A percentile compares a stretch with the other conserved stretches of the same genome.
phyloP scores from a whole-genome alignment of 2,888 invertebrate species.

The Perizoma flavofasciatum region DNA sequence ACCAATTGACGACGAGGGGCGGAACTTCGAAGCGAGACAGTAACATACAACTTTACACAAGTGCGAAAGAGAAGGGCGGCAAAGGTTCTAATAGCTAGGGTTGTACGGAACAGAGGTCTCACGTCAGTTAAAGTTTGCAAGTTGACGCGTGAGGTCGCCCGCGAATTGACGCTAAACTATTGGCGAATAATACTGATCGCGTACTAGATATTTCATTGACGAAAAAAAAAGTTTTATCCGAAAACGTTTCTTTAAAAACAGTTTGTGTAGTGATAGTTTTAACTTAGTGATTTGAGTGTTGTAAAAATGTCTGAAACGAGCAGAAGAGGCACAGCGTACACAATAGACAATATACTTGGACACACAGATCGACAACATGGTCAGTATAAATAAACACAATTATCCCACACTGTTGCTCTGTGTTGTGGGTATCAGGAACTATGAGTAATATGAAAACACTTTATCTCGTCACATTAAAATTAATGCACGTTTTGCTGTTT shows the following conservation, averaged over 20 bases:
- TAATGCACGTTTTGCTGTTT: no score
- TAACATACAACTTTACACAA: constrained; percentile 7
- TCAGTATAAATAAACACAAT: constrained; percentile 32
- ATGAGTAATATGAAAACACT: no score
- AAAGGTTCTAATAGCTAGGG: constrained; percentile 42
- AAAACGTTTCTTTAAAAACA: neutral
- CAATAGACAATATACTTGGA: constrained; percentile 75
- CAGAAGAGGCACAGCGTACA: constrained; percentile 71
- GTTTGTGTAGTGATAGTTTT: constrained; percentile 13
- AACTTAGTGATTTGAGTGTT: constrained; percentile 22
- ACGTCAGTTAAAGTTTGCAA: constrained; percentile 54
- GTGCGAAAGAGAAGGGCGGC: constrained; percentile 41
- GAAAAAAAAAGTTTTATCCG: neutral
- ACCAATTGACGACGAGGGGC: constrained; percentile 56
- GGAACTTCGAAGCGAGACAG: constrained; percentile 51
- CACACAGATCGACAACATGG: constrained; percentile 58
- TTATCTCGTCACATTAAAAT: no score
- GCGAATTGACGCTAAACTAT: constrained; percentile 14
- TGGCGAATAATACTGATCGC: constrained; percentile 7
- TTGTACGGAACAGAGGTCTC: constrained; percentile 46
- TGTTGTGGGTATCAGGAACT: no score
- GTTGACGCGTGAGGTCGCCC: constrained; percentile 40
- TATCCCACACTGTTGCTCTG: no score
- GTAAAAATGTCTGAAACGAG: constrained; percentile 53
- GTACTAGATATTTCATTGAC: neutral